Evolutionary conservation across 2,888 invertebrate genomes (phyloP).

Genomic region (Electrophaes corylata): DNA sequence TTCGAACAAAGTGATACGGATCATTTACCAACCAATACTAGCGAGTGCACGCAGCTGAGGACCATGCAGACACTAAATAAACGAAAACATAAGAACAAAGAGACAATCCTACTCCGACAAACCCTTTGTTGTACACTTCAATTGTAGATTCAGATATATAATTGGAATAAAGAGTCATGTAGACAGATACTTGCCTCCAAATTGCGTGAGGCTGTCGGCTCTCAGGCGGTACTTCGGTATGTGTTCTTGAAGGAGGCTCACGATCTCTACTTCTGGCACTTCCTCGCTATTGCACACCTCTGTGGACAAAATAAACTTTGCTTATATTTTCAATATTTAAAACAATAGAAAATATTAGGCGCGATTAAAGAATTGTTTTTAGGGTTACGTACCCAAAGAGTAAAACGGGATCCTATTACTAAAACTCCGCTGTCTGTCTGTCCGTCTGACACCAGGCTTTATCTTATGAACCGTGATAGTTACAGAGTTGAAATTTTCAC

Average conservation of each 20-base stretch:
- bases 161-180: constrained; percentile 45
- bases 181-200: constrained; percentile 86
- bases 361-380: no score
- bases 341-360: not conserved
- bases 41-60: constrained; percentile 17
- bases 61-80: constrained; percentile 24
- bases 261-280: constrained; percentile 97
- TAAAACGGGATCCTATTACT: no score
- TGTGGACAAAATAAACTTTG: constrained; percentile 75
- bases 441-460: no score
- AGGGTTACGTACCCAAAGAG: no score
- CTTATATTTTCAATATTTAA: not conserved
- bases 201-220: constrained; percentile 96
- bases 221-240: constrained; percentile 97
- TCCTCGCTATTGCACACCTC: constrained; percentile 97
- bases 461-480: no score
- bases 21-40: constrained; percentile 12
- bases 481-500: no score
- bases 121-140: constrained; percentile 13
- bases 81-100: constrained; percentile 28
- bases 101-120: constrained; percentile 22
- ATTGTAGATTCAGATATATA: constrained; percentile 8
- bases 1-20: constrained; percentile 13
- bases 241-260: constrained; percentile 96
- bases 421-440: no score